phyloP scores from a whole-genome alignment of 2,797 vertebrate genomes.

The Muraenolepis orangiensis region DNA sequence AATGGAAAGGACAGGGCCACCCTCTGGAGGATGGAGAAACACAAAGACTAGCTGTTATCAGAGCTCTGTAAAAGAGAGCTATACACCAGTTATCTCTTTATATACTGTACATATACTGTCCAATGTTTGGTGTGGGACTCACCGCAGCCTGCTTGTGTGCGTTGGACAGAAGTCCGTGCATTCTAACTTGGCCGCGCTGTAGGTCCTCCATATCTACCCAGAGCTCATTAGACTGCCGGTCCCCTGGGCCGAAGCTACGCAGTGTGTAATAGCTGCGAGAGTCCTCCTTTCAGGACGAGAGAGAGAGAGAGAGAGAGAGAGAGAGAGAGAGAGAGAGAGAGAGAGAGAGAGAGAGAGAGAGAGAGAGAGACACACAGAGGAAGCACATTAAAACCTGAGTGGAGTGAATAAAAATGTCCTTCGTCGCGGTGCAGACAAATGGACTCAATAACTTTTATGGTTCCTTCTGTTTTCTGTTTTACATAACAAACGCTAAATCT shows the following conservation, averaged over 20 bases:
- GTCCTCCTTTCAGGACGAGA: slow-evolving; percentile 77
- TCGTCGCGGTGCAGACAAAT: neutral
- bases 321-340: slow-evolving; percentile 31
- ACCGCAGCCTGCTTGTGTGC: slow-evolving; percentile 88
- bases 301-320: slow-evolving; percentile 25
- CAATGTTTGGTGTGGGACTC: slow-evolving; percentile 54
- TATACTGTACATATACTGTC: slow-evolving; percentile 67
- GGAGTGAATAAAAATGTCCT: neutral
- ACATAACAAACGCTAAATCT: neutral
- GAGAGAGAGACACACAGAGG: slow-evolving; percentile 29
- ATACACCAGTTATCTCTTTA: slow-evolving; percentile 65
- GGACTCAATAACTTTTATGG: neutral
- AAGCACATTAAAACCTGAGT: neutral
- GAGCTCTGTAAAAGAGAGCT: neutral
- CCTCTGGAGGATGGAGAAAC: slow-evolving; percentile 68
- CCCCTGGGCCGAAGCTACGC: slow-evolving; percentile 73
- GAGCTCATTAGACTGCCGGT: slow-evolving; percentile 66
- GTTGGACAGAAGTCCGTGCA: slow-evolving; percentile 88
- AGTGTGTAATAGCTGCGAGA: slow-evolving; percentile 84
- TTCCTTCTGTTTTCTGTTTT: neutral
- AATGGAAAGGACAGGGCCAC: slow-evolving; percentile 91
- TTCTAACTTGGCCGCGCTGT: slow-evolving; percentile 76
- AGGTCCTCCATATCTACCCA: slow-evolving; percentile 81
- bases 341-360: slow-evolving; percentile 32
- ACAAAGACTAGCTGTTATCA: slow-evolving; percentile 4